Evolutionary conservation across 1,140 invertebrate genomes (phyloP).

Genomic region (Zaprionus ghesquierei): DNA sequence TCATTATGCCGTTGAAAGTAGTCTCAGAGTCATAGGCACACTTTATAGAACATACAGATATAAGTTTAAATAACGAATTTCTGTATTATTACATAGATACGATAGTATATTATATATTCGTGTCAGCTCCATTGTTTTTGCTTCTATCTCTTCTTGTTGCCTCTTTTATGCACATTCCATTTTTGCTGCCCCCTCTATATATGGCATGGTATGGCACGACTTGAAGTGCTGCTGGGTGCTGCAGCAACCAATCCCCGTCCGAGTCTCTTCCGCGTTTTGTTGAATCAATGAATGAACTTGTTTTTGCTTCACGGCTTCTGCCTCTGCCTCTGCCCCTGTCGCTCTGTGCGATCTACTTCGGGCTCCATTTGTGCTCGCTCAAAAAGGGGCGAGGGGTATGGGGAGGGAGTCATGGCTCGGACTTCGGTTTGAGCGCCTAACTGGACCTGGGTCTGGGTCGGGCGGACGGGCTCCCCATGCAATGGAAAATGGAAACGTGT

Average conservation of each 20-base stretch:
- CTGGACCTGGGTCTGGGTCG: background rate
- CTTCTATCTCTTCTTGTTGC: no score
- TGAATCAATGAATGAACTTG: conserved; percentile 44
- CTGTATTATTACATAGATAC: no score
- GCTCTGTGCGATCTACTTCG: background rate
- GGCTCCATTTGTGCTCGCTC: conserved; percentile 16
- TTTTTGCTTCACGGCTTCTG: conserved; percentile 7
- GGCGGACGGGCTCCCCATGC: background rate
- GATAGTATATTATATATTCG: no score
- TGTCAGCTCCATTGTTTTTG: no score
- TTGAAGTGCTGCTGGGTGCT: background rate
- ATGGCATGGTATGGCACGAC: background rate
- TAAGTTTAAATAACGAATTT: no score
- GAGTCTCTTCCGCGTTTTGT: conserved; percentile 40
- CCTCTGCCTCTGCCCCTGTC: no score
- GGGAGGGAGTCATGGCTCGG: background rate
- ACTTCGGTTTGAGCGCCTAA: background rate
- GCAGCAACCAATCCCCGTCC: background rate
- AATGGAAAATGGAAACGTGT: conserved; percentile 59
- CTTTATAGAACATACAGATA: no score
- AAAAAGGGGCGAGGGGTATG: background rate
- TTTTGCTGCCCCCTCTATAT: background rate
- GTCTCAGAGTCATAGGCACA: no score
- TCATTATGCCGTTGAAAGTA: no score
- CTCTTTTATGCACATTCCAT: no score